A percentile compares a stretch with the other conserved stretches of the same genome.
phyloP scores from a whole-genome alignment of 2,888 invertebrate genomes.

The Eilema caniola region DNA sequence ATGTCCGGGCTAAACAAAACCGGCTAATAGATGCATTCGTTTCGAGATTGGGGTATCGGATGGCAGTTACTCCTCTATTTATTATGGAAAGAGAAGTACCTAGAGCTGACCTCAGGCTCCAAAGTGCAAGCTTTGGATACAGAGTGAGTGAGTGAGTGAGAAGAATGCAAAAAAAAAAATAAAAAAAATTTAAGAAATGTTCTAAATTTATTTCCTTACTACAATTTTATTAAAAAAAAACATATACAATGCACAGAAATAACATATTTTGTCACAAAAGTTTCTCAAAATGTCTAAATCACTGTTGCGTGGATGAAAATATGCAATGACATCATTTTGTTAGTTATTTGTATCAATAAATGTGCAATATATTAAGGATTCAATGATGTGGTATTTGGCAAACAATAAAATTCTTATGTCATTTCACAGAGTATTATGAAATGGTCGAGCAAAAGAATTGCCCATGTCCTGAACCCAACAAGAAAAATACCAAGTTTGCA shows the following conservation, averaged over 20 bases:
- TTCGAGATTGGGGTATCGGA: not conserved
- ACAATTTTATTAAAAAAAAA: not conserved
- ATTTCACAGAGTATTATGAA: slow-evolving; percentile 26
- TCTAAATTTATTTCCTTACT: not conserved
- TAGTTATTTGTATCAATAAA: slow-evolving; percentile 31
- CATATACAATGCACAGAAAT: not conserved
- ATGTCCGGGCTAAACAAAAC: not conserved
- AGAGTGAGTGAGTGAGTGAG: no score
- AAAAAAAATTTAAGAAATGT: no score
- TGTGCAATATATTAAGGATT: slow-evolving; percentile 23
- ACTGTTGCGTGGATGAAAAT: slow-evolving; percentile 7
- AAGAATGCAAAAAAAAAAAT: no score
- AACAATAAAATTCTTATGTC: slow-evolving; percentile 24
- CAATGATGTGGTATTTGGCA: slow-evolving; percentile 22
- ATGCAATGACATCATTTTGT: slow-evolving; percentile 35
- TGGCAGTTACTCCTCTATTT: no score
- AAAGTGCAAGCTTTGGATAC: no score
- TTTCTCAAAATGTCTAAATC: not conserved
- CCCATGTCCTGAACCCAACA: slow-evolving; percentile 11
- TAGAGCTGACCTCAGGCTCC: no score
- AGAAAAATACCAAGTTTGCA: slow-evolving; percentile 11
- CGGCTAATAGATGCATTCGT: not conserved
- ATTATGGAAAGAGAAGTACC: no score
- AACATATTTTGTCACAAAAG: not conserved
- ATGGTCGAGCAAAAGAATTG: slow-evolving; percentile 19